phyloP scores from a whole-genome alignment of 2,113 vertebrate genomes.

The Upupa epops region DNA sequence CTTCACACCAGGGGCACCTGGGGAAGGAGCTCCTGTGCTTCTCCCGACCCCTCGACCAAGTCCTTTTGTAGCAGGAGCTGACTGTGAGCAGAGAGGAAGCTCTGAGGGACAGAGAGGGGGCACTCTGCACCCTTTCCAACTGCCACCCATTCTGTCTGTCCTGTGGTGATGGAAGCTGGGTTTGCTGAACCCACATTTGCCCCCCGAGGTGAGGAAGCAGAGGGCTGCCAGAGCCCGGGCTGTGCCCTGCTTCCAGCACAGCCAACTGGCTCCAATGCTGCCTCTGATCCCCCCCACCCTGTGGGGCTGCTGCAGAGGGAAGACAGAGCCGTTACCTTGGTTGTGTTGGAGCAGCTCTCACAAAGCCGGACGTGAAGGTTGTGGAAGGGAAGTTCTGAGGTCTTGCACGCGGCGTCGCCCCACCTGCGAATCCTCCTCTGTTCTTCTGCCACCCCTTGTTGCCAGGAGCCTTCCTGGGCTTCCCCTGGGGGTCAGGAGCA shows the following conservation, averaged over 20 bases:
- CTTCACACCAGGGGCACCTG: neutral
- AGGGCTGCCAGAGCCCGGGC: neutral
- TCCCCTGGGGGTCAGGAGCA: rapidly evolving
- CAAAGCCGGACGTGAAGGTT: neutral
- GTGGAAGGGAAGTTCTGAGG: neutral
- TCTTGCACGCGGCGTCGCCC: neutral
- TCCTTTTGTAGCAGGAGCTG: no score
- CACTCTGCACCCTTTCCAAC: no score
- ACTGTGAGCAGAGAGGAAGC: no score
- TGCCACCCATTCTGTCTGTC: no score
- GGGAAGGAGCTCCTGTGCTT: neutral
- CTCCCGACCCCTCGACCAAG: neutral
- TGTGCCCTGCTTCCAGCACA: neutral
- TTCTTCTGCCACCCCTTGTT: neutral
- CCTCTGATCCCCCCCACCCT: rapidly evolving
- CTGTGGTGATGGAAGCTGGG: no score
- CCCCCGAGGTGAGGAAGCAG: no score
- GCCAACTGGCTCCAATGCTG: no score
- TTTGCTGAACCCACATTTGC: no score
- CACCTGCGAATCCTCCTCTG: neutral
- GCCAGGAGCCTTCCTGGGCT: neutral
- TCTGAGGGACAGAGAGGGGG: no score
- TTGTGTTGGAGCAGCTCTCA: neutral
- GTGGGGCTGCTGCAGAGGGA: rapidly evolving
- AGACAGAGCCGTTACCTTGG: slow-evolving; percentile 34